A percentile compares a stretch with the other conserved stretches of the same genome.
Evolutionary conservation across 2,888 invertebrate species (phyloP).

Genomic region (Lapara coniferarum): DNA sequence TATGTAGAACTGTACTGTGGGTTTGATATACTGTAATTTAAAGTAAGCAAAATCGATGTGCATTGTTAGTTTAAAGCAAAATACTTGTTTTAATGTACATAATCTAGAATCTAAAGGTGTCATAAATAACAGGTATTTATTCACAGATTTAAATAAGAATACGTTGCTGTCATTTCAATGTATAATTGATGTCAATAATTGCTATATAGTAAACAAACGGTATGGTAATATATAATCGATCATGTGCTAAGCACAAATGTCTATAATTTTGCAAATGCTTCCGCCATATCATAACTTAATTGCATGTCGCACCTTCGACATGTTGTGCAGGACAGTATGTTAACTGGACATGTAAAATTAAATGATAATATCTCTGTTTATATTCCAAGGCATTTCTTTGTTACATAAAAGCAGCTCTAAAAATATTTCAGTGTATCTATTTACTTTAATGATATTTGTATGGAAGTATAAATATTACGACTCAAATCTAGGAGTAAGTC

Average conservation of each 20-base stretch:
- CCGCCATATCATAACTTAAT: constrained; percentile 21
- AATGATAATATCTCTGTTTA: too few relatives aligned
- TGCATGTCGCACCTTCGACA: constrained; percentile 1
- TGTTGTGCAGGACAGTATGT: background rate
- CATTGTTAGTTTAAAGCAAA: too few relatives aligned
- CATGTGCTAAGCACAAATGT: constrained; percentile 5
- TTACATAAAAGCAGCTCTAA: too few relatives aligned
- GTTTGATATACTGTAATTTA: too few relatives aligned
- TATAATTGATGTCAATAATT: background rate
- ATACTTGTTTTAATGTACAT: too few relatives aligned
- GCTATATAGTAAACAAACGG: constrained; percentile 6
- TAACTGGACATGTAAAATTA: background rate
- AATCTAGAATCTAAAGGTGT: background rate
- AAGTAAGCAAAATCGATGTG: too few relatives aligned
- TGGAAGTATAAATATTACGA: too few relatives aligned
- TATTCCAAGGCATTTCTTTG: too few relatives aligned
- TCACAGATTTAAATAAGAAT: background rate
- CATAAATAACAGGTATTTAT: constrained; percentile 11
- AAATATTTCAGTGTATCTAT: too few relatives aligned
- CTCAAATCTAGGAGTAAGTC: too few relatives aligned
- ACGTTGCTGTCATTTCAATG: constrained; percentile 2
- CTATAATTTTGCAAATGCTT: constrained; percentile 6
- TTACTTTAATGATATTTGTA: too few relatives aligned
- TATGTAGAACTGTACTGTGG: too few relatives aligned
- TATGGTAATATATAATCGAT: background rate